Base-by-base conservation (phyloP, 2,888 invertebrate species). In the Limenitis camilla region DNA sequence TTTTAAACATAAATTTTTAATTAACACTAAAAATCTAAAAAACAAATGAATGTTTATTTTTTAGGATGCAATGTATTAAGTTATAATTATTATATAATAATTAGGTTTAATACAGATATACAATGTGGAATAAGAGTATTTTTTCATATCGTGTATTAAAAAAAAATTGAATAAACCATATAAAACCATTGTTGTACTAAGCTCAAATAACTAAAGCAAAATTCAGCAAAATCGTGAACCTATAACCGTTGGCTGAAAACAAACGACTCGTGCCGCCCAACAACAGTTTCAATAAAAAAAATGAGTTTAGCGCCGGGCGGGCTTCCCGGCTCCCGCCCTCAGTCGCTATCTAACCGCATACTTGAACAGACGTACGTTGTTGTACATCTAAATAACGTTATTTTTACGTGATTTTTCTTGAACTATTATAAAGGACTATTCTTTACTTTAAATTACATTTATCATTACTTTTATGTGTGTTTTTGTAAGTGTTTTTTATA, bases 321-420 rank as follows among this genome's bases (percentile, higher is more conserved):
- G 67, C 71, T 71, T n/a, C n/a, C n/a, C n/a, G n/a, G n/a, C n/a
- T 72, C 68, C 75, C 72, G 73, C 78, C 72, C 74, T 73, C 74
- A 63, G 56, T 60, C 42, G 49, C 35, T 36, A 38, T 40, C 35
- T 46, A 51, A 29, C 43, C 74, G 72, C 66, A 64, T 49, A 51
- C 52, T 49, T 43, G 59, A 61, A 55, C 66, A 66, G 64, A 74
- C 80, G 74, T 44, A n/a, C 5, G 28, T n/a, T n/a, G n/a, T n/a
- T n/a, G 19, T 8, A 7, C 5, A 11, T 5, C 10, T 3, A n/a
- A 35, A 35, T 35, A 36, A 8, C 45, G 36, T 36, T 8, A 45
- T 11, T 36, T 29, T 36, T 45, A 29, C 44, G 35, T 36, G 45
- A 5, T 36, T 30, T 38, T 40, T 27, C 11, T 8, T 32, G 33